These are phyloP conservation scores for Eonycteris spelaea DNA, from an alignment of 2,113 vertebrate species.

Conservation along the genomic window DNA sequence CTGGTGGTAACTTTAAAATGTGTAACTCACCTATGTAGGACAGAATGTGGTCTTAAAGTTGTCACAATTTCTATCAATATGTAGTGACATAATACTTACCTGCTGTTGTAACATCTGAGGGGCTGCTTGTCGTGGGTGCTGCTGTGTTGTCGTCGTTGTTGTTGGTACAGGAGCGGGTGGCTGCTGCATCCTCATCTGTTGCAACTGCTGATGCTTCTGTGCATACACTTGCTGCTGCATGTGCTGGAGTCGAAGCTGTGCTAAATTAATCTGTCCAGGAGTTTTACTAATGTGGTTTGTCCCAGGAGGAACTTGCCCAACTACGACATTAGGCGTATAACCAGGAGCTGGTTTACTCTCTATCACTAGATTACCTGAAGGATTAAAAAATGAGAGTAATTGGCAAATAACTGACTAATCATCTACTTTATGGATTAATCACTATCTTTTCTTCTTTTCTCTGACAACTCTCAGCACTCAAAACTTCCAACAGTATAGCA, in stretches of 20 bases:
- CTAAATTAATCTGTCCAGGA: slow-evolving; percentile 96
- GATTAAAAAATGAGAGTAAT: slow-evolving; percentile 56
- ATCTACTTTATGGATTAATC: slow-evolving; percentile 11
- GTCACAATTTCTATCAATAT: not conserved
- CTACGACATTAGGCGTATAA: slow-evolving; percentile 91
- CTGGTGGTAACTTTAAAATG: not conserved
- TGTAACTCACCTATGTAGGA: not conserved
- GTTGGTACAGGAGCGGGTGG: slow-evolving; percentile 88
- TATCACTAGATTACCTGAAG: slow-evolving; percentile 94
- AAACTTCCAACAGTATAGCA: not conserved
- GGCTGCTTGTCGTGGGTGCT: slow-evolving; percentile 85
- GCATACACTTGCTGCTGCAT: slow-evolving; percentile 96
- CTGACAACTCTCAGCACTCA: slow-evolving; percentile 37
- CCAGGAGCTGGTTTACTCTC: slow-evolving; percentile 92
- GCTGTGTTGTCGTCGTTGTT: slow-evolving; percentile 61
- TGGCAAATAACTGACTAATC: slow-evolving; percentile 27
- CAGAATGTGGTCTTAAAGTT: not conserved
- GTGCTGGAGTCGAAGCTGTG: slow-evolving; percentile 96
- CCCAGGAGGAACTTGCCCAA: slow-evolving; percentile 88
- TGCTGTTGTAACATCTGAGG: slow-evolving; percentile 94
- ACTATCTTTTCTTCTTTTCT: slow-evolving; percentile 9
- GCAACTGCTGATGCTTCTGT: slow-evolving; percentile 91
- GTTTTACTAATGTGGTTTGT: slow-evolving; percentile 92
- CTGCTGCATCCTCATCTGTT: slow-evolving; percentile 95
- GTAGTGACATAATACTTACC: slow-evolving; percentile 76